These are phyloP conservation scores for Semotilus atromaculatus DNA, from an alignment of 2,797 vertebrate species.

Conservation along the genomic window DNA sequence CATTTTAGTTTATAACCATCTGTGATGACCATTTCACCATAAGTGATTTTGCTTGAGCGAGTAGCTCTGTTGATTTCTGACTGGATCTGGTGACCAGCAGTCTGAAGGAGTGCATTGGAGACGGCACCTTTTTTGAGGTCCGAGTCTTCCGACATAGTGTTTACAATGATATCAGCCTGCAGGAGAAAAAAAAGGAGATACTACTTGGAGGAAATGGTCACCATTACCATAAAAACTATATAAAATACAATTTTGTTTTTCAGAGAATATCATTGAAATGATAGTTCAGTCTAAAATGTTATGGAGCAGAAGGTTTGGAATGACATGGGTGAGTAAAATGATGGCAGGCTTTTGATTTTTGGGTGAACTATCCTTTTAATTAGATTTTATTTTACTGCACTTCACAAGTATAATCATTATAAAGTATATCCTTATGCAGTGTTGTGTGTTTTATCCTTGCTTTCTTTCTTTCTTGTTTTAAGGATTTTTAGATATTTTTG, in stretches of 20 bases:
- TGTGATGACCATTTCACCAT: slow-evolving; percentile 75
- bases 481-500: no score
- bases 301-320: not conserved
- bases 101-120: slow-evolving; percentile 79
- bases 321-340: not conserved
- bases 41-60: rapidly evolving
- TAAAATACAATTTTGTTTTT: not conserved
- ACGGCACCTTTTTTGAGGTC: slow-evolving; percentile 78
- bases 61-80: slow-evolving; percentile 57
- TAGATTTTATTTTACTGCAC: no score
- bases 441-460: no score
- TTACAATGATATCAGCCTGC: slow-evolving; percentile 84
- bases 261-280: not conserved
- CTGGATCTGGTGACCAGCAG: slow-evolving; percentile 79
- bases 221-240: not conserved
- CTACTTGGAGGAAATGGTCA: not conserved
- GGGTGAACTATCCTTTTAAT: no score
- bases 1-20: slow-evolving; percentile 74
- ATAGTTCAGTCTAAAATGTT: no score
- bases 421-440: no score
- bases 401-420: no score
- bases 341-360: no score
- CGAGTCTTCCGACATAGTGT: slow-evolving; percentile 78
- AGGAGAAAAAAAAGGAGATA: slow-evolving; percentile 12
- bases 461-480: no score